These are phyloP conservation scores for Cebidichthys violaceus DNA, from an alignment of 2,113 vertebrate genomes.

Conservation along the genomic window DNA sequence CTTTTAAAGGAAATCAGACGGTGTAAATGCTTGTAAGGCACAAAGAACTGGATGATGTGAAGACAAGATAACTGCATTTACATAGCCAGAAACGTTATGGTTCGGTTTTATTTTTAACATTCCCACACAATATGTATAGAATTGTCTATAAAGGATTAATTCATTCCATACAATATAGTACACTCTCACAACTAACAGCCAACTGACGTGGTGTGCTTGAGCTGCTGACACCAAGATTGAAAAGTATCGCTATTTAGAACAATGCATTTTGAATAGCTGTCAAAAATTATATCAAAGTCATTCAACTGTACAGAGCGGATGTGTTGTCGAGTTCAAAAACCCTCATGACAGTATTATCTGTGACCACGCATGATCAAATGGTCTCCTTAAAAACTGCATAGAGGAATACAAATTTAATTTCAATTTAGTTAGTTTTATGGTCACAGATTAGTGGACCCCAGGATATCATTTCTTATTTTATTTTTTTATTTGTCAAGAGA, in stretches of 20 bases:
- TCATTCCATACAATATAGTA: constrained; percentile 22
- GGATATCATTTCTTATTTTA: constrained; percentile 31
- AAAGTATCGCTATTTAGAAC: constrained; percentile 33
- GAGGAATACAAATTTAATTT: constrained; percentile 35
- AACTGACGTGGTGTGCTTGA: constrained; percentile 9
- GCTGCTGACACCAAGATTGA: constrained; percentile 33
- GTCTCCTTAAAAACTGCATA: constrained; percentile 30
- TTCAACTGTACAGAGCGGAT: constrained; percentile 49
- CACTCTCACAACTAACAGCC: constrained; percentile 17
- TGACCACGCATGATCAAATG: constrained; percentile 37
- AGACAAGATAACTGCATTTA: constrained; percentile 39
- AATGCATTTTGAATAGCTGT: constrained; percentile 25
- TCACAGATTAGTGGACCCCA: constrained; percentile 1
- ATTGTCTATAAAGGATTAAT: constrained; percentile 26
- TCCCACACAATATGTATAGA: constrained; percentile 24
- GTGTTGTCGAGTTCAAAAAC: constrained; percentile 38
- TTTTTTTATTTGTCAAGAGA: constrained; percentile 9
- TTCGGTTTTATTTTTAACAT: constrained; percentile 54
- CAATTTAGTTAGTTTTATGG: constrained; percentile 19
- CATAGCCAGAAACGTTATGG: constrained; percentile 8
- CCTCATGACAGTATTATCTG: constrained; percentile 25
- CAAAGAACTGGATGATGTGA: constrained; percentile 30
- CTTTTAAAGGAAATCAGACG: constrained; percentile 52
- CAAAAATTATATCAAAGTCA: constrained; percentile 41
- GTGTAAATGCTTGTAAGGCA: constrained; percentile 29